A percentile compares a stretch with the other conserved stretches of the same genome.
Conservation (phyloP, 2,113 vertebrate species). For the Syngnathus scovelli region DNA sequence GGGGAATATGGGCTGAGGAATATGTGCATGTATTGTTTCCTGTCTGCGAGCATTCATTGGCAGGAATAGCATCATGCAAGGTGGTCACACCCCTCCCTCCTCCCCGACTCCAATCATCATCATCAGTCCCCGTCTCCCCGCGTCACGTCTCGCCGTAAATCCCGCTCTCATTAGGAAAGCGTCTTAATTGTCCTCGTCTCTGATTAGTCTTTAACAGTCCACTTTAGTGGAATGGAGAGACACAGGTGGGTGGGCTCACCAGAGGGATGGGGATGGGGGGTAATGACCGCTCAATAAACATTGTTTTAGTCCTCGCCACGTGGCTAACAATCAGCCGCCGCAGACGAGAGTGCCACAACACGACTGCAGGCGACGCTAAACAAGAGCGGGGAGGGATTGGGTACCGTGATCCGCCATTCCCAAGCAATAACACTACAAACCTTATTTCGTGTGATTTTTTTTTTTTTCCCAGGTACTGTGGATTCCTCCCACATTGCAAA, state of each 20-base stretch:
- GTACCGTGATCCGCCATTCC: slow-evolving; percentile 1
- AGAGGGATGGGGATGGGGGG: slow-evolving; percentile 25
- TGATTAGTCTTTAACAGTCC: slow-evolving; percentile 72
- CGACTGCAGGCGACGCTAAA: slow-evolving; percentile 55
- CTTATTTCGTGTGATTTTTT: background rate
- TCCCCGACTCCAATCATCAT: background rate
- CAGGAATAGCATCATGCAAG: slow-evolving; percentile 32
- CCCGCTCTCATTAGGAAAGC: slow-evolving; percentile 58
- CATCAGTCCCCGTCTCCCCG: background rate
- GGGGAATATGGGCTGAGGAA: slow-evolving; percentile 65
- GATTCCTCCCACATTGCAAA: background rate
- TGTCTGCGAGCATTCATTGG: slow-evolving; percentile 60
- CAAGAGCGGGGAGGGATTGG: slow-evolving; percentile 20
- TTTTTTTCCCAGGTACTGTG: background rate
- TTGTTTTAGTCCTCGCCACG: slow-evolving; percentile 58
- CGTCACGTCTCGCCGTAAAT: slow-evolving; percentile 43
- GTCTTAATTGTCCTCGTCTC: slow-evolving; percentile 60
- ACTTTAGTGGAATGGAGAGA: slow-evolving; percentile 62
- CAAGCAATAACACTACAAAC: slow-evolving; percentile 3
- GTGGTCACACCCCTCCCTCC: background rate
- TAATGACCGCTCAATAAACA: slow-evolving; percentile 68
- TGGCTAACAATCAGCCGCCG: slow-evolving; percentile 60
- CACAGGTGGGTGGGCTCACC: slow-evolving; percentile 67
- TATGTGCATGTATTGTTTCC: slow-evolving; percentile 70
- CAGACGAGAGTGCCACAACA: slow-evolving; percentile 53